Evolutionary conservation across 2,888 invertebrate genomes (phyloP).

Genomic region (Psococerastis gibbosa): DNA sequence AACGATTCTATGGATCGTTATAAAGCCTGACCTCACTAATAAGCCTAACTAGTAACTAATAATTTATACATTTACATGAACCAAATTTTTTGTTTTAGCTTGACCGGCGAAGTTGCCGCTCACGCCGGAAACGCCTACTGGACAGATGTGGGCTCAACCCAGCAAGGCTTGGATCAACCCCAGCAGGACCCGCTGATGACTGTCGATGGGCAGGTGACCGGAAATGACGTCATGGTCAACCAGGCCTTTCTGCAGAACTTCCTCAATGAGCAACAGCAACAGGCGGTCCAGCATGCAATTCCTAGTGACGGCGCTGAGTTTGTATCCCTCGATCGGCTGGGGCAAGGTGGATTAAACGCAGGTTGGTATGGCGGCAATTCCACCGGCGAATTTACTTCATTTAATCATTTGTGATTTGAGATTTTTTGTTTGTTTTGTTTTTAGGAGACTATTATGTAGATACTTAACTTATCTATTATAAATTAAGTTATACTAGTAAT

Average conservation of each 20-base stretch:
- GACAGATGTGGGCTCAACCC: background rate
- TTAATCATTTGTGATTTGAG: too few species aligned
- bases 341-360: background rate
- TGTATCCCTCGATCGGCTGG: background rate
- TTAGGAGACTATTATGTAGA: too few species aligned
- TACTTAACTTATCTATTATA: too few species aligned
- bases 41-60: background rate
- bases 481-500: too few species aligned
- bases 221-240: background rate
- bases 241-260: background rate
- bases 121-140: too few species aligned
- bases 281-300: background rate
- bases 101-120: background rate
- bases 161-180: constrained; percentile 1
- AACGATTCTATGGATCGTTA: too few species aligned
- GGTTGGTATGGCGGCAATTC: too few species aligned
- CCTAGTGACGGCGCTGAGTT: background rate
- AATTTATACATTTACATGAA: background rate
- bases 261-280: background rate
- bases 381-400: too few species aligned
- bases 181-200: constrained; percentile 9
- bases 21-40: too few species aligned
- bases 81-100: background rate
- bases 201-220: background rate
- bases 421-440: too few species aligned